These are phyloP conservation scores for Cephus sareptanus DNA, from an alignment of 2,888 invertebrate genomes.

Conservation along the genomic window DNA sequence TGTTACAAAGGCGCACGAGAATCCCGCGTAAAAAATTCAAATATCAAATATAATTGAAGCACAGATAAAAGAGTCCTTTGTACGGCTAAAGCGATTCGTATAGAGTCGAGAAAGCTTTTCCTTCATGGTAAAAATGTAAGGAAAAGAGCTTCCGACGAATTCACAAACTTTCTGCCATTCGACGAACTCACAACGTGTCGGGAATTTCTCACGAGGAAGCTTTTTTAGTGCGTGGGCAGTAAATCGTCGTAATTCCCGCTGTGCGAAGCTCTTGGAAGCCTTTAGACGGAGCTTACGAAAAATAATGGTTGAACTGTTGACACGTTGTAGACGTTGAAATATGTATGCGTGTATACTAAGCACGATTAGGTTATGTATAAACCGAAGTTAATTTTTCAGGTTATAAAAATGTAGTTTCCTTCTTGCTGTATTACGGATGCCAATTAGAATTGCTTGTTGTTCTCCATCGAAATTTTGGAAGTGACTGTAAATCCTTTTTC, in stretches of 20 bases:
- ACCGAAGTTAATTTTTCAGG: background rate
- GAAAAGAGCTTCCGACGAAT: background rate
- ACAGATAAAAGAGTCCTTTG: background rate
- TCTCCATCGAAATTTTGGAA: background rate
- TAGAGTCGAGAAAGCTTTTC: background rate
- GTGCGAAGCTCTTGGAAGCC: background rate
- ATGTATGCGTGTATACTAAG: too few relatives aligned
- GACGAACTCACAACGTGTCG: background rate
- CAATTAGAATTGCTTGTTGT: background rate
- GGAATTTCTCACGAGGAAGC: background rate
- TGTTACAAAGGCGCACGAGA: background rate
- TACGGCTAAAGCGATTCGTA: background rate
- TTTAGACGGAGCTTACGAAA: background rate
- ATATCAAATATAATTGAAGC: background rate
- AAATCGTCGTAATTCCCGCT: background rate
- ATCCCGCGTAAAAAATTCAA: background rate
- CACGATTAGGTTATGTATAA: background rate
- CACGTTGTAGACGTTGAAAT: background rate
- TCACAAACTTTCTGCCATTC: background rate
- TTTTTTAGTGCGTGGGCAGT: constrained; percentile 21
- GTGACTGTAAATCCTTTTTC: background rate
- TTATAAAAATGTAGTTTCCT: background rate
- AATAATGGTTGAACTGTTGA: background rate
- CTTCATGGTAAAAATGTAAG: background rate
- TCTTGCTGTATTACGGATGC: background rate